Base-by-base conservation (phyloP, 2,797 vertebrate species). In the Rhinophrynus dorsalis region DNA sequence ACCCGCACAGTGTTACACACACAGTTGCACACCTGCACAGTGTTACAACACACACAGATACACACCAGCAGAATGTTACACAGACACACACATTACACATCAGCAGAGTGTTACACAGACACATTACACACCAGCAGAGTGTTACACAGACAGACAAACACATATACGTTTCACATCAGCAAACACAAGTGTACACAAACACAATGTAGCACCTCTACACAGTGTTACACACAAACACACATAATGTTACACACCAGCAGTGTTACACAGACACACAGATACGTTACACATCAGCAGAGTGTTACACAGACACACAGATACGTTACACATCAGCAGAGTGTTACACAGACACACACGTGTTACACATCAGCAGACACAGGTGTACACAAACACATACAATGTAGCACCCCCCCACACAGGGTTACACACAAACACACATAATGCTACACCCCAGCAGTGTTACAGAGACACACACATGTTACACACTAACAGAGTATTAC, bases 141-240 rank as follows among this genome's bases (percentile, higher is more conserved):
- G n/a, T n/a, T 11, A 12, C 35, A 5, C 13, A 37, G 2, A 5
- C 35, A 37, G 5, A n/a, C 35, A 5, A n/a, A 12, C 35, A 12
- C 35, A 37, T n/a, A n/a, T n/a, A n/a, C n/a, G n/a, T n/a, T n/a
- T 3, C 35, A 12, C 35, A 12, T 11, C 11, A 5, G 5, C 51
- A 12, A 1, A 0, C 15, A 8, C 7, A 13, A 1, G 3, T n/a
- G 18, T 2, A 32, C 20, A 12, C 0, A 26, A 2, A n/a, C n/a
- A n/a, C n/a, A n/a, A n/a, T n/a, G n/a, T n/a, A n/a, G n/a, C n/a
- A n/a, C n/a, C n/a, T n/a, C n/a, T n/a, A n/a, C n/a, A n/a, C n/a
- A n/a, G n/a, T n/a, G n/a, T n/a, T n/a, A n/a, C n/a, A n/a, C n/a
- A n/a, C n/a, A n/a, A n/a, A n/a, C n/a, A n/a, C n/a, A 10, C 6